Base-by-base conservation (phyloP, 2,113 vertebrate species). In the Prolemur simus region DNA sequence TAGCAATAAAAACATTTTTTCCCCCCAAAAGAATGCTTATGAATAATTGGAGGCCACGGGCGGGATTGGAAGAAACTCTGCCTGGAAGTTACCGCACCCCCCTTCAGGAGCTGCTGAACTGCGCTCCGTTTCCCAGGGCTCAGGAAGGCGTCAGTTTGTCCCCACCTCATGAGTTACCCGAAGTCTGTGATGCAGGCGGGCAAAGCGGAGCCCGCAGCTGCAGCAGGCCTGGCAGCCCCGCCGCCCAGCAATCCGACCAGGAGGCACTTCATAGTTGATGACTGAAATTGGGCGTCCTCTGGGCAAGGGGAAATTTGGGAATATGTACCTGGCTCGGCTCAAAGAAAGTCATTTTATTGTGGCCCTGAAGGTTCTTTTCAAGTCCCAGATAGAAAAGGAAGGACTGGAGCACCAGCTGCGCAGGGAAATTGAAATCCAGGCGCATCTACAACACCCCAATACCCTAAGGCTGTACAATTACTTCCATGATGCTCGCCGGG, bases 231-330 rank as follows among this genome's bases (percentile, higher is more conserved):
- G 15, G 15, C 52, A 54, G 15, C 52, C 52, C 4, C 4, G 15
- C 52, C 15, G 52, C 17, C 5, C 17, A 17, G 52, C 52, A 54
- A 17, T 15, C 52, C 5, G 15, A 5, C 15, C 52, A 97, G 97
- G 77, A 73, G 76, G 78, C 39, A 2, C 0, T 27, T 99, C 80
- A 96, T 97, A 32, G 98, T 99, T 0, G 96, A 99, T 0, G 98
- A 99, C 97, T 82, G 99, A 99, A 96, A 99, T 99, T 0, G 99
- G 99, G 8, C 98, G 99, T 8, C 99, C 99, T 0, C 98, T 99
- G 8, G 99, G 99, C 66, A 99, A 99, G 93, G 99, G 99, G 6
- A 99, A 99, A 89, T 99, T 99, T 77, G 99, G 99, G 2, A 99
- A 99, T 6, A 99, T 99, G 37, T 99, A 99, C 97, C 98, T 99